These are phyloP conservation scores for Eciton burchellii DNA, from an alignment of 1,140 invertebrate species.

Conservation along the genomic window DNA sequence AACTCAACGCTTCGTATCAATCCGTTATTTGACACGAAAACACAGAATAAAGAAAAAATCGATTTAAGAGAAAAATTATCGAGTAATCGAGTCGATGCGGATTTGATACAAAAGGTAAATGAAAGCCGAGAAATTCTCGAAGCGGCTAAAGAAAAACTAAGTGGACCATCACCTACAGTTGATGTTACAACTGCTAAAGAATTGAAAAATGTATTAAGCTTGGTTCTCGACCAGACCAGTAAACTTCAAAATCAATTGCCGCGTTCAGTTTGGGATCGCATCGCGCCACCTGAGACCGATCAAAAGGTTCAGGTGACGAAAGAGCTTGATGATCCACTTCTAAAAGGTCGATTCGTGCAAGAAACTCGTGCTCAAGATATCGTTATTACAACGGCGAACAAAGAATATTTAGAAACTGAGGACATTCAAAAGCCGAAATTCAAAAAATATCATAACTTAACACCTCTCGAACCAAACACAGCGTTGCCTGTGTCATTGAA, in stretches of 20 bases:
- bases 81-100: conserved; percentile 72
- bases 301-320: conserved; percentile 1
- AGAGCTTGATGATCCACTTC: conserved; percentile 44
- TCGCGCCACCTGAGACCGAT: conserved; percentile 74
- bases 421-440: conserved; percentile 36
- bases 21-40: conserved; percentile 77
- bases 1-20: conserved; percentile 64
- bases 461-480: conserved; percentile 71
- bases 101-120: conserved; percentile 79
- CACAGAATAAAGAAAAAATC: conserved; percentile 67
- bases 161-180: conserved; percentile 68
- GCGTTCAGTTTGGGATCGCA: conserved; percentile 83
- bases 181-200: conserved; percentile 81
- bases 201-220: conserved; percentile 81
- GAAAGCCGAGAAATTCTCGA: conserved; percentile 82
- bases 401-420: conserved; percentile 60
- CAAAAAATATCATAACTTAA: conserved; percentile 75
- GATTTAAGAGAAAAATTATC: conserved; percentile 80
- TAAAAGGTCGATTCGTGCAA: conserved; percentile 79
- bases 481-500: conserved; percentile 54
- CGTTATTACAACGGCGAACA: conserved; percentile 79
- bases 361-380: conserved; percentile 76
- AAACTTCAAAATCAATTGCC: conserved; percentile 82
- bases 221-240: conserved; percentile 82
- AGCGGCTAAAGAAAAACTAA: conserved; percentile 80